Base-by-base conservation (phyloP, 2,113 vertebrate species). In the Potamarius usumacintae region DNA sequence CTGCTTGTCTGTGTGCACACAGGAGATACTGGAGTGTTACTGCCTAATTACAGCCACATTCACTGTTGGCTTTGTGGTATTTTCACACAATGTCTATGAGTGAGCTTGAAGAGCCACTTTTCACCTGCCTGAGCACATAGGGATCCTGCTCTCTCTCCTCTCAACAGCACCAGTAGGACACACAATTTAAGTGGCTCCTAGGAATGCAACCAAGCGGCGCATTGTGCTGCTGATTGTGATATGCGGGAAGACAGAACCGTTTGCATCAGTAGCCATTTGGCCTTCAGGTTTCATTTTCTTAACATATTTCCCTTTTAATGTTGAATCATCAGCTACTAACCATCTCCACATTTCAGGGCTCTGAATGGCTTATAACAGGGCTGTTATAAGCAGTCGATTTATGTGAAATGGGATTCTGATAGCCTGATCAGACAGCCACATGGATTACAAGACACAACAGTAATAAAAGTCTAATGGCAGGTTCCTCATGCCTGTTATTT, bases 31-130 rank as follows among this genome's bases (percentile, higher is more conserved):
- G 7, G 2, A 58, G 18, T 58, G 30, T n/a, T 58, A 30, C 10
- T 25, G n/a, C 53, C 60, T 63, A 81, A 67, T 85, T 76, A 88
- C 9, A 42, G 62, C 82, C 82, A 50, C 1, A 27, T 80, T 80
- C 12, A n/a, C 63, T 57, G 83, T 57, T 57, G 50, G 65, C 50
- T 9, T 9, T 71, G 65, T 48, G 12, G 22, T 84, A 55, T 87
- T 34, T 87, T 90, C 78, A 10, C n/a, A 9, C 7, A 1, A 9
- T 34, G 84, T 88, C 86, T 85, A 76, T 50, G 83, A 86, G 90
- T 71, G 69, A 1, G 1, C n/a, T 27, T 88, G 48, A 89, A 89
- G 92, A 82, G 88, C 86, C 86, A 91, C 93, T 94, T 90, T 90
- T 88, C 89, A 88, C 90, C 89, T 87, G 90, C 53, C 6, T 83